These are phyloP conservation scores for Hoplodrina ambigua DNA, from an alignment of 2,888 invertebrate species.

Conservation along the genomic window DNA sequence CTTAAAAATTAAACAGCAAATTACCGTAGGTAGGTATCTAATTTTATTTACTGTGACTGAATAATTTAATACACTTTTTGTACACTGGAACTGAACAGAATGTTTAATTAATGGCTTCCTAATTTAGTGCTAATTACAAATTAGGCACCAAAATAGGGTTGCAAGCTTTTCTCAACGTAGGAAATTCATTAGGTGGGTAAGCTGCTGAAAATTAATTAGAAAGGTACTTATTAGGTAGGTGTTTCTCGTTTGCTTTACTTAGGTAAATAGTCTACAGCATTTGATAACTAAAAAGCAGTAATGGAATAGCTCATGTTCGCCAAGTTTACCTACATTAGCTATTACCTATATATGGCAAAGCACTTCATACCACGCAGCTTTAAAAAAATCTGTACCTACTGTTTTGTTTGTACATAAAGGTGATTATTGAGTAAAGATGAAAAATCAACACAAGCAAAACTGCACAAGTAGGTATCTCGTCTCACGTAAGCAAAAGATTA, in stretches of 20 bases:
- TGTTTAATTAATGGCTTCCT: slow-evolving; percentile 5
- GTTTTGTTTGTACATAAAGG: no score
- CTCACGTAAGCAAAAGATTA: slow-evolving; percentile 5
- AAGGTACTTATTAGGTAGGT: neutral
- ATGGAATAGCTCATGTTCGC: no score
- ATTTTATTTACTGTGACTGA: slow-evolving; percentile 24
- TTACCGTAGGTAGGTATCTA: neutral
- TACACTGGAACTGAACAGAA: slow-evolving; percentile 16
- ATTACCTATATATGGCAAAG: no score
- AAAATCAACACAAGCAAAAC: no score
- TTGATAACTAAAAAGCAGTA: neutral
- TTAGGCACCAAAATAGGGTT: neutral
- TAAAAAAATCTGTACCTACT: no score
- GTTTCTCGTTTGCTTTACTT: neutral
- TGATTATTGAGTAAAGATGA: no score
- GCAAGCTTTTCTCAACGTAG: neutral
- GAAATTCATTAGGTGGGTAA: slow-evolving; percentile 2
- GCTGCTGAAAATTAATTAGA: slow-evolving; percentile 13
- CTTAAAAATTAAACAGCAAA: neutral
- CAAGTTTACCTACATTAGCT: no score
- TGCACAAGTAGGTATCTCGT: no score
- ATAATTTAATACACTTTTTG: slow-evolving; percentile 39
- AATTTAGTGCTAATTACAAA: slow-evolving; percentile 9
- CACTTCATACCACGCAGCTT: no score
- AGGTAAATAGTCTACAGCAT: neutral